These are phyloP conservation scores for human DNA, from an alignment of 2,113 vertebrate genomes.

Conservation along the genomic window GRCh38 chr17:1891501-1892000, in stretches of 20 bases:
- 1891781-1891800: slow-evolving; percentile 40
- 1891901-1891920: slow-evolving; percentile 92
- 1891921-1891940: slow-evolving; percentile 96
- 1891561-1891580: no score
- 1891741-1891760: background rate
- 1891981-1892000: background rate
- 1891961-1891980: background rate
- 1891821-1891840: slow-evolving; percentile 90
- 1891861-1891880: slow-evolving; percentile 99
- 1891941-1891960: slow-evolving; percentile 81
- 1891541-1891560: no score
- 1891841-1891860: slow-evolving; percentile 94
- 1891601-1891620: no score
- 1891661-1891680: no score
- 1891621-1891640: no score
- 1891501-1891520: no score
- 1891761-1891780: background rate
- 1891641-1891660: no score
- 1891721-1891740: background rate
- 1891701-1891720: no score
- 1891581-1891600: no score
- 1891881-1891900: slow-evolving; percentile 94
- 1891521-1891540: no score
- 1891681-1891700: no score
- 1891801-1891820: slow-evolving; percentile 26